phyloP scores from a whole-genome alignment of 1,140 invertebrate species.

The Kradibia gibbosae region DNA sequence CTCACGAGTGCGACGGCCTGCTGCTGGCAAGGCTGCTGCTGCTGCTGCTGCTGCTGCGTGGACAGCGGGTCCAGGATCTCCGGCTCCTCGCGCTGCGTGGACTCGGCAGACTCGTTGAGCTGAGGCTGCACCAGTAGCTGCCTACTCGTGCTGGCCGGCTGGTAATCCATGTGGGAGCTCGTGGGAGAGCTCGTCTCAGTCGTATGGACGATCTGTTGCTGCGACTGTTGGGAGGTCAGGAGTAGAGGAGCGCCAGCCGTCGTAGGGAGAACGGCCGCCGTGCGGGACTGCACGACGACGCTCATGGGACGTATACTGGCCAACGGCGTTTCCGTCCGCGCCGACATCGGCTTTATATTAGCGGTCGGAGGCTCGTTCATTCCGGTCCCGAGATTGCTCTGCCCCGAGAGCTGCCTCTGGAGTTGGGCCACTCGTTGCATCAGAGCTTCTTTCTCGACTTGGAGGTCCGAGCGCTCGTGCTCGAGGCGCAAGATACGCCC shows the following conservation, averaged over 20 bases:
- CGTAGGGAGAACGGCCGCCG: conserved; percentile 85
- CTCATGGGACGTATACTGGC: conserved; percentile 95
- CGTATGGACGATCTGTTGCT: conserved; percentile 71
- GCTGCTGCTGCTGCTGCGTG: conserved; percentile 61
- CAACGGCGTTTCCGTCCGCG: conserved; percentile 84
- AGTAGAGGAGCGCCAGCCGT: conserved; percentile 75
- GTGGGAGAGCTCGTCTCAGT: conserved; percentile 74
- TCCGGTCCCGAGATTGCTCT: conserved; percentile 78
- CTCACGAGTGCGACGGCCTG: conserved; percentile 83
- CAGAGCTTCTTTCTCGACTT: conserved; percentile 80
- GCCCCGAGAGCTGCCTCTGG: conserved; percentile 83
- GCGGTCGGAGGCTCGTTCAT: conserved; percentile 86
- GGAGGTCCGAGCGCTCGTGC: conserved; percentile 82
- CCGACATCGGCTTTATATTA: conserved; percentile 95
- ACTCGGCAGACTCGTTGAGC: conserved; percentile 68
- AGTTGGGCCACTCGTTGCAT: conserved; percentile 82
- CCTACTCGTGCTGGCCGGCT: conserved; percentile 68
- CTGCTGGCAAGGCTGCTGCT: conserved; percentile 61
- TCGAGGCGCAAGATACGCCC: conserved; percentile 80
- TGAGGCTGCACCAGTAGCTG: conserved; percentile 68
- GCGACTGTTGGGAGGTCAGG: conserved; percentile 76
- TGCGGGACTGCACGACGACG: conserved; percentile 80
- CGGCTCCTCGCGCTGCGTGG: conserved; percentile 69
- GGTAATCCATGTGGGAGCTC: conserved; percentile 72
- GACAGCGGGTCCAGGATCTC: conserved; percentile 68